phyloP scores from a whole-genome alignment of 2,113 vertebrate genomes.

The Anoura caudifer region DNA sequence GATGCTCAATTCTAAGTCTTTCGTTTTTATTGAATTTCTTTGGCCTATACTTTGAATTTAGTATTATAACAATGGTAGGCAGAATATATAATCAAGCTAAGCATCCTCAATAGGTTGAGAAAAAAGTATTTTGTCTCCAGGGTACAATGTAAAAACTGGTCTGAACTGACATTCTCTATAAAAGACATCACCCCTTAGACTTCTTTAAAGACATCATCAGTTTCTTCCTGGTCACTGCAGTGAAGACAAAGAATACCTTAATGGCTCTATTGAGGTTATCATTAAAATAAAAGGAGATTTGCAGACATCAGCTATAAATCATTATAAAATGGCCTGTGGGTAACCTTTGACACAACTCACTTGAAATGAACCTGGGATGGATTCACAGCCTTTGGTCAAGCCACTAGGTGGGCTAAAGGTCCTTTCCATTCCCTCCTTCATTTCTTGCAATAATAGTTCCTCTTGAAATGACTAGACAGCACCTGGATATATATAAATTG shows the following conservation, averaged over 20 bases:
- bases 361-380: slow-evolving; percentile 74
- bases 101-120: slow-evolving; percentile 33
- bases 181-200: slow-evolving; percentile 53
- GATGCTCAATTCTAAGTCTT: slow-evolving; percentile 31
- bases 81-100: slow-evolving; percentile 68
- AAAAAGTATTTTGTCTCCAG: slow-evolving; percentile 23
- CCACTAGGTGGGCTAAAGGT: slow-evolving; percentile 71
- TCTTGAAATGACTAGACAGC: slow-evolving; percentile 70
- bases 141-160: slow-evolving; percentile 61
- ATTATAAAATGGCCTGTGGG: slow-evolving; percentile 73
- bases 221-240: slow-evolving; percentile 51
- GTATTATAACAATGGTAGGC: slow-evolving; percentile 59
- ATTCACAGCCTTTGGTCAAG: slow-evolving; percentile 73
- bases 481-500: slow-evolving; percentile 69
- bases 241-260: slow-evolving; percentile 73
- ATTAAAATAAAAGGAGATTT: slow-evolving; percentile 78
- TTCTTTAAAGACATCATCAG: slow-evolving; percentile 63
- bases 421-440: slow-evolving; percentile 30
- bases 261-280: slow-evolving; percentile 69
- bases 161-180: slow-evolving; percentile 64
- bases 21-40: slow-evolving; percentile 69
- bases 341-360: slow-evolving; percentile 76
- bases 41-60: slow-evolving; percentile 60
- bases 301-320: slow-evolving; percentile 74
- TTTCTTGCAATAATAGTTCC: slow-evolving; percentile 56